Conservation (phyloP, 2,797 vertebrate species). For the Arremon brunneinucha region DNA sequence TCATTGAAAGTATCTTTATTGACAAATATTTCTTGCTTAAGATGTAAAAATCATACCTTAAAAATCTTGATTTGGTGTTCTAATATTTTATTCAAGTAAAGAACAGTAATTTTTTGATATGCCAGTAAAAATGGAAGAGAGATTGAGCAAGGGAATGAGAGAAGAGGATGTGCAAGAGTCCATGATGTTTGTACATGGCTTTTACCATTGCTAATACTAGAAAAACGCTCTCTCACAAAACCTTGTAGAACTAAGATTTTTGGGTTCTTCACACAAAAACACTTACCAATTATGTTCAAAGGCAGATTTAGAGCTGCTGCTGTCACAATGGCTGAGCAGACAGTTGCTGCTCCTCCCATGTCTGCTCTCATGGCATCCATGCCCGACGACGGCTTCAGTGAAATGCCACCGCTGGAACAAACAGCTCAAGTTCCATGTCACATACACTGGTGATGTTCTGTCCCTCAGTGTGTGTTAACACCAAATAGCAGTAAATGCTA, state of each 20-base stretch:
- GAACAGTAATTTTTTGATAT: neutral
- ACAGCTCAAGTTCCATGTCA: neutral
- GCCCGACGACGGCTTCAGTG: slow-evolving; percentile 89
- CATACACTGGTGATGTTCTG: neutral
- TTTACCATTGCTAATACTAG: neutral
- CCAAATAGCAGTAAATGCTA: neutral
- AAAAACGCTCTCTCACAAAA: neutral
- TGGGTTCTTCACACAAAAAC: neutral
- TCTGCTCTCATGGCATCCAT: slow-evolving; percentile 98
- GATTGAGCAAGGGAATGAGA: neutral
- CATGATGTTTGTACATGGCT: neutral
- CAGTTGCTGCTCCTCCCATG: slow-evolving; percentile 95
- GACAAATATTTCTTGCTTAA: neutral
- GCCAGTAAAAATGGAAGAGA: neutral
- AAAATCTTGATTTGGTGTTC: neutral
- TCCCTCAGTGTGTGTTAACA: neutral
- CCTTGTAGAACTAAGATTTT: neutral
- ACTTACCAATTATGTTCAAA: slow-evolving; percentile 89
- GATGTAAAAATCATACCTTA: neutral
- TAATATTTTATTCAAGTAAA: neutral
- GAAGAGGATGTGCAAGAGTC: neutral
- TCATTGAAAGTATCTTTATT: neutral
- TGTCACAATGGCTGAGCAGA: slow-evolving; percentile 90
- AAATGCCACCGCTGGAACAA: slow-evolving; percentile 89
- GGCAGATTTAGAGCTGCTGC: slow-evolving; percentile 89